Evolutionary conservation across 2,888 invertebrate genomes (phyloP).

Genomic region (Arrhopalites spinosus): DNA sequence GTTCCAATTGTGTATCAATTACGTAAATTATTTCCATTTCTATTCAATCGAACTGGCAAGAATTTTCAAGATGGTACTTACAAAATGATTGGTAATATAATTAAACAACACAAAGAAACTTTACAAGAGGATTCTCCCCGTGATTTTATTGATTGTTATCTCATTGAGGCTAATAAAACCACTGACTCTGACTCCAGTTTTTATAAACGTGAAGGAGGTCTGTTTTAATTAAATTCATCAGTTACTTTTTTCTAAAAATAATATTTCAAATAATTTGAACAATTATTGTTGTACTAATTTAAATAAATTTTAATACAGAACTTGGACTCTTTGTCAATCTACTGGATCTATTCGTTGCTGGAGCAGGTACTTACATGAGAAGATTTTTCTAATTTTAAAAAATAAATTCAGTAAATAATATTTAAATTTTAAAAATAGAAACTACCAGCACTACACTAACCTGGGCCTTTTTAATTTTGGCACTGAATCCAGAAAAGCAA

Average conservation of each 20-base stretch:
- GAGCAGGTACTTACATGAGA: neutral
- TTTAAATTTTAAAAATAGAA: conserved; percentile 16
- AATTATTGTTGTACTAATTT: no score
- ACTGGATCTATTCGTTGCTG: conserved; percentile 38
- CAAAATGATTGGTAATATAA: conserved; percentile 42
- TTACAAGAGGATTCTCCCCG: conserved; percentile 43
- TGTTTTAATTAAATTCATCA: neutral
- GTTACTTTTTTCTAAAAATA: neutral
- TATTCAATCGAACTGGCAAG: conserved; percentile 35
- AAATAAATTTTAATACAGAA: conserved; percentile 23
- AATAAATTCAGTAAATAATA: no score
- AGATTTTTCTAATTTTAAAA: neutral
- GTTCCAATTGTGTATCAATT: conserved; percentile 41
- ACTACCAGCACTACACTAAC: conserved; percentile 47
- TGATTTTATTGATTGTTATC: conserved; percentile 53
- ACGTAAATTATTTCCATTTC: conserved; percentile 31
- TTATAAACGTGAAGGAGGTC: conserved; percentile 37
- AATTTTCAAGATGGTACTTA: conserved; percentile 36
- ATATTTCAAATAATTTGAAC: no score
- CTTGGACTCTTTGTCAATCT: conserved; percentile 25
- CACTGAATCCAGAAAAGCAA: conserved; percentile 46
- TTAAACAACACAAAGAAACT: conserved; percentile 45
- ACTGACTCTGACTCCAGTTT: conserved; percentile 40
- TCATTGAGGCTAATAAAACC: conserved; percentile 44
- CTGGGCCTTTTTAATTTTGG: conserved; percentile 46